These are phyloP conservation scores for Picus viridis DNA, from an alignment of 2,797 vertebrate genomes.

Conservation along the genomic window DNA sequence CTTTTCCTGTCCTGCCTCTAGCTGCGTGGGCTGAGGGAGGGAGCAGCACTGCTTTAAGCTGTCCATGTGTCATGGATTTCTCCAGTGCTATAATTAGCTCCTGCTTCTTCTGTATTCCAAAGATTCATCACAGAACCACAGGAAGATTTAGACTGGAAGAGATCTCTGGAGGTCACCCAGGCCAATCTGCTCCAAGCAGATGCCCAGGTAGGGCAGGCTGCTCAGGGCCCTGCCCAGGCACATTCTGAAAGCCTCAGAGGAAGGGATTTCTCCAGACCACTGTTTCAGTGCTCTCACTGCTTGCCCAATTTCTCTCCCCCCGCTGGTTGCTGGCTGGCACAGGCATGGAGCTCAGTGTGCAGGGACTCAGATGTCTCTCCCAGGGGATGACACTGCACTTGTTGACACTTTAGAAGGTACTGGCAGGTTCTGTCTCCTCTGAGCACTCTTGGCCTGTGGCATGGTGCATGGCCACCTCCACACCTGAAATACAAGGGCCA, in stretches of 20 bases:
- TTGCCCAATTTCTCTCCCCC: neutral
- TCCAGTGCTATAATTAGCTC: conserved; percentile 18
- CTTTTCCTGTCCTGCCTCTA: neutral
- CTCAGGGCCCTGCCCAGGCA: neutral
- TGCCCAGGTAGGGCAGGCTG: neutral
- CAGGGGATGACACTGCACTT: neutral
- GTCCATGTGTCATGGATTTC: neutral
- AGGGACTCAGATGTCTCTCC: neutral
- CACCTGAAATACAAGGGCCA: neutral
- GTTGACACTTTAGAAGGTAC: neutral
- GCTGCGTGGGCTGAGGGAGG: neutral
- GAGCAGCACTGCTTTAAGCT: neutral
- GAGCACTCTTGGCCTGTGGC: neutral
- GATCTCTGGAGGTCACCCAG: neutral
- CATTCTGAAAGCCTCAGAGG: neutral
- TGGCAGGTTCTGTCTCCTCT: neutral
- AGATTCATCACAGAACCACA: neutral
- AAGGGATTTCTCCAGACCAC: neutral
- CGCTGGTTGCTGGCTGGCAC: neutral
- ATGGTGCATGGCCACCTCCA: neutral
- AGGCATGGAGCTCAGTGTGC: neutral
- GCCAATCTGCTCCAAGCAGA: neutral
- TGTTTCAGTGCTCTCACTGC: neutral
- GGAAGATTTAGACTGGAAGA: neutral
- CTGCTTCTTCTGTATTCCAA: conserved; percentile 9